phyloP scores from a whole-genome alignment of 1,140 invertebrate species.

The Philotrypesis tridentata region DNA sequence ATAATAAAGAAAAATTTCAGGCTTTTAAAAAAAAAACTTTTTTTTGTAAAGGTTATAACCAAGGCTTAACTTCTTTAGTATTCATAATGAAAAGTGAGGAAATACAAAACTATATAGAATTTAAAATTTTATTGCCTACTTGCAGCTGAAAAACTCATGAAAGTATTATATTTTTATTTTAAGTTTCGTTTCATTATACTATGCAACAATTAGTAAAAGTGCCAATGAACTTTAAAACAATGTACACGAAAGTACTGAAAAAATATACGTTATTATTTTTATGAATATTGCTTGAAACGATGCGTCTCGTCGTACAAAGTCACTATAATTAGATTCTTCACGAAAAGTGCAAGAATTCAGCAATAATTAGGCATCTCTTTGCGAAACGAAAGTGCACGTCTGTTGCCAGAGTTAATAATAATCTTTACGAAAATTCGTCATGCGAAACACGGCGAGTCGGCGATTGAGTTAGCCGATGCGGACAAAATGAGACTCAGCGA shows the following conservation, averaged over 20 bases:
- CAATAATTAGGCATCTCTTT: background rate
- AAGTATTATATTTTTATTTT: background rate
- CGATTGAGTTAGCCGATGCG: background rate
- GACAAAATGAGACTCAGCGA: background rate
- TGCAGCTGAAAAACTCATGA: too few relatives aligned
- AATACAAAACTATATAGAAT: background rate
- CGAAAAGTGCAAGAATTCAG: background rate
- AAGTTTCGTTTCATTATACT: too few relatives aligned
- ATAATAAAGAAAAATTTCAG: too few relatives aligned
- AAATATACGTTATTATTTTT: background rate
- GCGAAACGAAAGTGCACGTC: background rate
- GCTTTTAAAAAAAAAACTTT: background rate
- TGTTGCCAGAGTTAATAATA: background rate
- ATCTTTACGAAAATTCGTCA: constrained; percentile 15
- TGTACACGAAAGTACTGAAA: background rate
- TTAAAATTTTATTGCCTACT: background rate
- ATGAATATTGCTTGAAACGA: background rate
- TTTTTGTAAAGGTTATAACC: background rate
- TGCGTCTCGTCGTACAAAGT: background rate
- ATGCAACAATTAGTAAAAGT: background rate
- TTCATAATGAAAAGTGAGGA: too few relatives aligned
- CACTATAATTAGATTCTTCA: background rate
- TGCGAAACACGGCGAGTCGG: background rate
- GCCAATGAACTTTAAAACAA: too few relatives aligned
- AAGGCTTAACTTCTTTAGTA: too few relatives aligned